Percentiles rank a stretch among this genome's conserved stretches.
phyloP scores from a whole-genome alignment of 2,113 vertebrate genomes.

The Scolopax mira region DNA sequence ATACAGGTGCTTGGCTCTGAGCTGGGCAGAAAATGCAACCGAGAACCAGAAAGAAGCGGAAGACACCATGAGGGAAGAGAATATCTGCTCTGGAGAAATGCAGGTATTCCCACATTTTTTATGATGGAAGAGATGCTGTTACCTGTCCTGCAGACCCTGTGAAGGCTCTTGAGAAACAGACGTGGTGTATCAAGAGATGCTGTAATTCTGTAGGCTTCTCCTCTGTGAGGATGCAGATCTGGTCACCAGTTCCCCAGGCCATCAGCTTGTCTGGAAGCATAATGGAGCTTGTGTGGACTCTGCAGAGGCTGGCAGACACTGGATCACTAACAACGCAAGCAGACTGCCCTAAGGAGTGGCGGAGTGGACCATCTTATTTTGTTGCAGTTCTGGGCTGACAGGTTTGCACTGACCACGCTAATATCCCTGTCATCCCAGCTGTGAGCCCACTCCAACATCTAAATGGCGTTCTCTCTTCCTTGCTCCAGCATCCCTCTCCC shows the following conservation, averaged over 20 bases:
- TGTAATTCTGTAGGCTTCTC: neutral
- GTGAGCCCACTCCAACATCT: neutral
- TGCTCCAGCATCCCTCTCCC: neutral
- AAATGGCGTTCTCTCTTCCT: neutral
- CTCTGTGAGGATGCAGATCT: neutral
- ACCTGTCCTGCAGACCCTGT: fast-evolving
- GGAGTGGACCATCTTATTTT: neutral
- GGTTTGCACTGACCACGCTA: neutral
- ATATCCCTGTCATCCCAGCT: neutral
- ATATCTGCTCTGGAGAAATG: neutral
- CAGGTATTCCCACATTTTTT: neutral
- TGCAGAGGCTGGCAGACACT: neutral
- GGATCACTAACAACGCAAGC: neutral
- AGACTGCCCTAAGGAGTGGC: fast-evolving
- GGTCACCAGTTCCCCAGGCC: neutral
- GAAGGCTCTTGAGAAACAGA: neutral
- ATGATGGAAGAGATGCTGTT: neutral
- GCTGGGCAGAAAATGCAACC: neutral
- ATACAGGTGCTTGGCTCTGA: neutral
- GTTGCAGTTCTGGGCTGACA: neutral
- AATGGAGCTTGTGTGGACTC: neutral
- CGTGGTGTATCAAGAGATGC: neutral
- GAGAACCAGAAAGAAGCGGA: neutral
- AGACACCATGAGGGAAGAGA: neutral
- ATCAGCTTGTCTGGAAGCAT: neutral